A percentile compares a stretch with the other conserved stretches of the same genome.
These are phyloP conservation scores for Malurus splendens DNA, from an alignment of 2,797 vertebrate species.

Conservation along the genomic window DNA sequence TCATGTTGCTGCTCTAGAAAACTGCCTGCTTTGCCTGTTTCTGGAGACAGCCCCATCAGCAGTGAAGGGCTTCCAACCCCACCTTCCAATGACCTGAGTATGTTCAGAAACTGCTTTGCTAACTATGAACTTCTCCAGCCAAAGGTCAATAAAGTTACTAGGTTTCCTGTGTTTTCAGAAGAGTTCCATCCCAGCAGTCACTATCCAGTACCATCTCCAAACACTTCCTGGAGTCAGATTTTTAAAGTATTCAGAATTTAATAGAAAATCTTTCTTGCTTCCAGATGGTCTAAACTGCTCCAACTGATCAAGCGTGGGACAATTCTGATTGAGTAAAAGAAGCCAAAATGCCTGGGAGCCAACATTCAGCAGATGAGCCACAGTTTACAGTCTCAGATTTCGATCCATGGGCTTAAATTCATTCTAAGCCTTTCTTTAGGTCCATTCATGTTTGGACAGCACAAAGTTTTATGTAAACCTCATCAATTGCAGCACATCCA, in stretches of 20 bases:
- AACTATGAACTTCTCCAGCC: not conserved
- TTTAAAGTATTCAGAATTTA: not conserved
- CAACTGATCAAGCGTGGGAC: not conserved
- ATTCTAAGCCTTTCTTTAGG: not conserved
- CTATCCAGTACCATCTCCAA: not conserved
- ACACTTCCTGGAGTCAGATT: not conserved
- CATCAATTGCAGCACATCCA: not conserved
- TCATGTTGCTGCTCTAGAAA: not conserved
- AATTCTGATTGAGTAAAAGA: not conserved
- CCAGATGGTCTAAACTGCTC: not conserved
- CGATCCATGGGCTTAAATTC: not conserved
- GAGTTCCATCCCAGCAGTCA: not conserved
- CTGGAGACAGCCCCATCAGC: not conserved
- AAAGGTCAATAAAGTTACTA: not conserved
- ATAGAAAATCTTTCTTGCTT: not conserved
- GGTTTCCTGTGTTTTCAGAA: not conserved
- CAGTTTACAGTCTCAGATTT: not conserved
- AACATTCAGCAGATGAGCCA: not conserved
- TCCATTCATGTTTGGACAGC: not conserved
- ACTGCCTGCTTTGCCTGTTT: not conserved
- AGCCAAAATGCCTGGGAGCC: not conserved
- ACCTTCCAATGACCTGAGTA: not conserved
- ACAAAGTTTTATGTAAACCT: not conserved
- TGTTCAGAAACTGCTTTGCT: not conserved
- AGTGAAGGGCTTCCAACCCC: not conserved